Evolutionary conservation across 2,888 invertebrate genomes (phyloP).

Genomic region (Drosophila macrospina): DNA sequence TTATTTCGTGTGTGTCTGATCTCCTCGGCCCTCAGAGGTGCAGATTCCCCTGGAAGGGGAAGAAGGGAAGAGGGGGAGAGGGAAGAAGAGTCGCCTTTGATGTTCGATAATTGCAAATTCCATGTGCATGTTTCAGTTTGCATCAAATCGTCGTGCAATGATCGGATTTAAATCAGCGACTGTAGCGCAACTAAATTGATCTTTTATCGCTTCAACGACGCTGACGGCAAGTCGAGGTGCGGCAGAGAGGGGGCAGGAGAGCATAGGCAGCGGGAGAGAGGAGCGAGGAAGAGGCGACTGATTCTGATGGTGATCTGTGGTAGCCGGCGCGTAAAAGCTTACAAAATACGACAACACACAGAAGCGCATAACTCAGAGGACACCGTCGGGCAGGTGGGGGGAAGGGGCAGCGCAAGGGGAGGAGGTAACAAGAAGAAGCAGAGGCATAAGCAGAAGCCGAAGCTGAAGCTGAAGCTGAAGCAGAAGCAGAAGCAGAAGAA

Average conservation of each 20-base stretch:
- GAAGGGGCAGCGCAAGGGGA: neutral
- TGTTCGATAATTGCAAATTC: slow-evolving; percentile 85
- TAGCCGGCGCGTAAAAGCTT: slow-evolving; percentile 79
- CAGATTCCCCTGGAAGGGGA: too few relatives aligned
- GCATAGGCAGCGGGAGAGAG: neutral
- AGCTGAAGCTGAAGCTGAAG: too few relatives aligned
- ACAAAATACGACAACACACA: slow-evolving; percentile 80
- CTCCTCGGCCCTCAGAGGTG: too few relatives aligned
- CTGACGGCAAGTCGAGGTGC: slow-evolving; percentile 13
- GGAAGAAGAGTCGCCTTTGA: slow-evolving; percentile 66
- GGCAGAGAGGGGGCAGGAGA: neutral
- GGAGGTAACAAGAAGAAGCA: neutral
- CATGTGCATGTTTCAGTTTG: slow-evolving; percentile 82
- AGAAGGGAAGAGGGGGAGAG: neutral
- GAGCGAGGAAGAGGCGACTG: neutral
- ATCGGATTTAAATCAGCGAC: slow-evolving; percentile 85
- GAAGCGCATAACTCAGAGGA: slow-evolving; percentile 74
- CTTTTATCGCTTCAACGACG: slow-evolving; percentile 83
- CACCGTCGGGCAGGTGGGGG: neutral
- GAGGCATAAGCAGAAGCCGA: slow-evolving; percentile 5
- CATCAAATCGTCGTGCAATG: slow-evolving; percentile 81
- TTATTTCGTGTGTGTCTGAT: slow-evolving; percentile 23
- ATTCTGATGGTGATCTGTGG: slow-evolving; percentile 54
- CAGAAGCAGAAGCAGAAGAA: slow-evolving; percentile 9
- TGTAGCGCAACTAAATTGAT: slow-evolving; percentile 84